Percentiles rank a stretch among this genome's conserved stretches.
Evolutionary conservation across 2,113 vertebrate species (phyloP).

Genomic region (Progne subis): DNA sequence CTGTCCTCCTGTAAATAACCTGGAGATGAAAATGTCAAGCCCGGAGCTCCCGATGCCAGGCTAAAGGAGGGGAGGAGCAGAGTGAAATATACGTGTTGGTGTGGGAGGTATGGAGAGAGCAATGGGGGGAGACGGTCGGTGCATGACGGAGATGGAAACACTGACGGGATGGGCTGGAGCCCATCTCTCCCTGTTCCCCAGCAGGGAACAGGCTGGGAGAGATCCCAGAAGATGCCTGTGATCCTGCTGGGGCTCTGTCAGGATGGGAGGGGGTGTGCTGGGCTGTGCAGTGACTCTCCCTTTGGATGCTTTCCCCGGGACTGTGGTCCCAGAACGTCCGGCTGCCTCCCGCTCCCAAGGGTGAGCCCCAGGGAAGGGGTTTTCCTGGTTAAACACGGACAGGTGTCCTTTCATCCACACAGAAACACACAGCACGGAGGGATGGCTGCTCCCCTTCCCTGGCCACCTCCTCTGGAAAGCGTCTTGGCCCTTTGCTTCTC

Average conservation of each 20-base stretch:
- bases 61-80: neutral
- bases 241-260: rapidly evolving
- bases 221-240: neutral
- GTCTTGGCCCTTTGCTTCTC: neutral
- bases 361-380: neutral
- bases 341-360: rapidly evolving
- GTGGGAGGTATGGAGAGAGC: neutral
- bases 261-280: neutral
- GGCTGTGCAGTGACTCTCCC: too few species aligned
- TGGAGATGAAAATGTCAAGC: conserved; percentile 55
- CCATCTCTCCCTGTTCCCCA: neutral
- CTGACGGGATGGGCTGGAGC: neutral
- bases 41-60: conserved; percentile 22
- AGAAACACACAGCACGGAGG: rapidly evolving
- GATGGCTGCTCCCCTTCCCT: neutral
- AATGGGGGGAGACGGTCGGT: neutral
- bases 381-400: neutral
- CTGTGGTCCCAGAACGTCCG: neutral
- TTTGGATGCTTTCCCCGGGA: neutral
- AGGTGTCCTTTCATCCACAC: neutral
- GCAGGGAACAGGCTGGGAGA: neutral
- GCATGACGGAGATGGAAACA: rapidly evolving
- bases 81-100: neutral
- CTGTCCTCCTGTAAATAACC: conserved; percentile 57
- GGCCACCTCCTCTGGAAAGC: neutral